Evolutionary conservation across 2,797 vertebrate species (phyloP).

Genomic region (Rhinella marina): DNA sequence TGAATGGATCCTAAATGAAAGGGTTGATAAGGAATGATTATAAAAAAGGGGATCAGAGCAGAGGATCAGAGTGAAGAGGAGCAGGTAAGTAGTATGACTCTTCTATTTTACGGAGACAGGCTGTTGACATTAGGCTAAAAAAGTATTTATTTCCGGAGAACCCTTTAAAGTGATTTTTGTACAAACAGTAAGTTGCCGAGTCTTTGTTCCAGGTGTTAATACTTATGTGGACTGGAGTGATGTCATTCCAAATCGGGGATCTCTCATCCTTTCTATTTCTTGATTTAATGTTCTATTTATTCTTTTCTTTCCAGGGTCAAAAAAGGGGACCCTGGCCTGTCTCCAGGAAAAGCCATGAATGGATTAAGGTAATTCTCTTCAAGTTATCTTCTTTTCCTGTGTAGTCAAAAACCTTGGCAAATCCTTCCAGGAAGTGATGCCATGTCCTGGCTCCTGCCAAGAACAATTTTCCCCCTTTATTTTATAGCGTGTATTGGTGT

Average conservation of each 20-base stretch:
- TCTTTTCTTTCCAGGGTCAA: constrained; percentile 82
- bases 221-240: background rate
- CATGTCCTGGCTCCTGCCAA: background rate
- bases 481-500: background rate
- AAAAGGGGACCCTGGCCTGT: constrained; percentile 95
- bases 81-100: no score
- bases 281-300: constrained; percentile 19
- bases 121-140: no score
- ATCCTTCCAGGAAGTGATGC: background rate
- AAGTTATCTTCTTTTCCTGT: background rate
- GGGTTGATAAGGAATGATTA: no score
- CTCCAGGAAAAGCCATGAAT: constrained; percentile 87
- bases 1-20: no score
- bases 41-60: no score
- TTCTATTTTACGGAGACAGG: no score
- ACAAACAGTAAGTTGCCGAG: no score
- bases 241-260: background rate
- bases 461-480: background rate
- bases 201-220: background rate
- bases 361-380: constrained; percentile 87
- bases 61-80: no score
- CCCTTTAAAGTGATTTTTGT: no score
- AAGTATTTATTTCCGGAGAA: no score
- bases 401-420: background rate
- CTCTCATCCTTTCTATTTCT: constrained; percentile 3